phyloP scores from a whole-genome alignment of 2,113 vertebrate genomes.

The Gopherus evgoodei region DNA sequence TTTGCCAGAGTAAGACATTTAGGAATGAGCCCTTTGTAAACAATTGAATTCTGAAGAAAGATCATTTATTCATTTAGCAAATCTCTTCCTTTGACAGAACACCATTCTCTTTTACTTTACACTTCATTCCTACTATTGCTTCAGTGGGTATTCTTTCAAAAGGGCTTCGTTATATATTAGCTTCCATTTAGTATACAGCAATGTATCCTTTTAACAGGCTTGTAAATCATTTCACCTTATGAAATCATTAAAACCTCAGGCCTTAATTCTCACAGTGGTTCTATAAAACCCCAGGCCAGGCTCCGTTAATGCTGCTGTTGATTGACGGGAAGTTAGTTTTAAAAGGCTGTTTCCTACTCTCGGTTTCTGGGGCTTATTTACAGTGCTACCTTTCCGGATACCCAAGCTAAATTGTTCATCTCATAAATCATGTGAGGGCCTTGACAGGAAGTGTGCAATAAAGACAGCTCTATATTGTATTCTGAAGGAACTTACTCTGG shows the following conservation, averaged over 20 bases:
- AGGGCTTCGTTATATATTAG: background rate
- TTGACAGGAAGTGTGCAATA: background rate
- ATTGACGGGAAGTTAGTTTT: background rate
- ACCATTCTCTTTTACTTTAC: background rate
- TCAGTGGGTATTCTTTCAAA: background rate
- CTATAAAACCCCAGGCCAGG: background rate
- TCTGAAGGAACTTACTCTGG: too few species aligned
- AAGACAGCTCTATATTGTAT: too few species aligned
- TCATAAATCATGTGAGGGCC: background rate
- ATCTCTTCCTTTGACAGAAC: background rate
- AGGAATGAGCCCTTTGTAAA: background rate
- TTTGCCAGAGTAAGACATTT: background rate
- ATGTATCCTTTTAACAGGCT: background rate
- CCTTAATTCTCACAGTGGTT: background rate
- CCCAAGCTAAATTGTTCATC: background rate
- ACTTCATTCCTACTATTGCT: background rate
- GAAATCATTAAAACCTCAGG: background rate
- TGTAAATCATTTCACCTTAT: background rate
- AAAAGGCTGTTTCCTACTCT: background rate
- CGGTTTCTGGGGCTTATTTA: background rate
- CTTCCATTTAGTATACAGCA: background rate
- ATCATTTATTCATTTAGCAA: background rate
- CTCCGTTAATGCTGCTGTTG: background rate
- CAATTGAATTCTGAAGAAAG: background rate
- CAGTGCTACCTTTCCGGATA: background rate